Base-by-base conservation (phyloP, 2,113 vertebrate species). In the Vulpes vulpes region DNA sequence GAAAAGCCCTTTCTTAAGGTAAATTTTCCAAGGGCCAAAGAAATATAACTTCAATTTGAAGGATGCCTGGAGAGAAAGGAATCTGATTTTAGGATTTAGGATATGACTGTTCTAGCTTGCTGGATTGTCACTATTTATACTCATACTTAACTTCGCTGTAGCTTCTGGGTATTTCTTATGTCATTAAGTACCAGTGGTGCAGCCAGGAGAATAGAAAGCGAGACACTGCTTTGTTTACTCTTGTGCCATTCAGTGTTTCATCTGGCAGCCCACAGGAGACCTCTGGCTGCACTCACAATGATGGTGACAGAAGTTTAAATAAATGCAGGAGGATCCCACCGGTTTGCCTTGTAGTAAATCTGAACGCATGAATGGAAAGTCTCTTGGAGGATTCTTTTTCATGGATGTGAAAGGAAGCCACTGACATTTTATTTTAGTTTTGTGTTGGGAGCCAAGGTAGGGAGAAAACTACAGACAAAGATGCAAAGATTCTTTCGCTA, bases 261-360 rank as follows among this genome's bases (percentile, higher is more conserved):
- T 95, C 91, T 71, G 16, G 49, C 23, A 94, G 55, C 82, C 78
- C 94, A n/a, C 0, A 0, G 71, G 97, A 87, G 69, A 96, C 89
- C 64, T 78, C 88, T 86, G 91, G 67, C 89, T 93, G 55, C 65
- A 92, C 92, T 89, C 95, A 95, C 78, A 89, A 38, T 55, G 89
- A 96, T 9, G 51, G 94, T 89, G 93, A 95, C 95, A 97, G 91
- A 95, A 92, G 81, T 96, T 95, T 89, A 97, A 97, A 97, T 97
- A 96, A 98, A 96, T 91, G 78, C 67, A 64, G 89, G 2, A 55
- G 51, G 51, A 96, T 94, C 57, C 93, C 73, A 74, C 49, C 12
- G 32, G 43, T 95, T 93, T 91, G 27, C 32, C 65, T 71, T 14
- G 22, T 32, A 94, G 81, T 97, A n/a, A 96, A 89, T 95, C 60